Percentiles rank a stretch among this genome's conserved stretches.
Evolutionary conservation across 1,140 invertebrate genomes (phyloP).

Genomic region (Mesaphorura yosii): DNA sequence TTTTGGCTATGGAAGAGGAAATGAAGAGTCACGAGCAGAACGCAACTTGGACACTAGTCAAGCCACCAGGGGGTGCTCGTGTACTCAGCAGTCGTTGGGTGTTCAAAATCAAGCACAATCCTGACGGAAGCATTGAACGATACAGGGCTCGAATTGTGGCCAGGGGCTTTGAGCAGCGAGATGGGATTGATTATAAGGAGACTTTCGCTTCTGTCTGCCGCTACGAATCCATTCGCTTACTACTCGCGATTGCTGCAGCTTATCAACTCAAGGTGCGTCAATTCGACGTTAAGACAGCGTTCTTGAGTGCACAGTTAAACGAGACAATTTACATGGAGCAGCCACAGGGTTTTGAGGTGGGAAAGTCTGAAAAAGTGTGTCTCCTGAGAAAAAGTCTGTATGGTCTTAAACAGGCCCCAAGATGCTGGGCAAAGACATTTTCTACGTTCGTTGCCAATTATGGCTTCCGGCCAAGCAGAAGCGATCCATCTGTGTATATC

Average conservation of each 20-base stretch:
- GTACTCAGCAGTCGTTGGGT: conserved; percentile 35
- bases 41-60: conserved; percentile 33
- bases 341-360: conserved; percentile 30
- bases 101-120: conserved; percentile 33
- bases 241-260: conserved; percentile 36
- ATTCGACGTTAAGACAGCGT: conserved; percentile 40
- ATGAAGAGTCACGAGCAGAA: conserved; percentile 21
- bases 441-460: conserved; percentile 32
- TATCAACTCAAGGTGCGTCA: conserved; percentile 35
- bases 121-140: conserved; percentile 26
- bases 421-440: conserved; percentile 25
- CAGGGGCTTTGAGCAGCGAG: conserved; percentile 36
- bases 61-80: conserved; percentile 34
- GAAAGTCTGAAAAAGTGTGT: conserved; percentile 31
- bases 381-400: conserved; percentile 33
- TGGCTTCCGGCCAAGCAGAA: conserved; percentile 33
- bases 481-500: conserved; percentile 37
- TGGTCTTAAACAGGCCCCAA: conserved; percentile 32
- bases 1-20: conserved; percentile 27
- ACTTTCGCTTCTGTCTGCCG: conserved; percentile 37
- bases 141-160: conserved; percentile 37
- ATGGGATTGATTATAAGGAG: conserved; percentile 37
- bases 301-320: conserved; percentile 36
- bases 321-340: conserved; percentile 38
- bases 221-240: conserved; percentile 36